Evolutionary conservation across 2,113 vertebrate genomes (phyloP), one percentile per base, ranked within the genome.

Genomic region (Hassar affinis): DNA sequence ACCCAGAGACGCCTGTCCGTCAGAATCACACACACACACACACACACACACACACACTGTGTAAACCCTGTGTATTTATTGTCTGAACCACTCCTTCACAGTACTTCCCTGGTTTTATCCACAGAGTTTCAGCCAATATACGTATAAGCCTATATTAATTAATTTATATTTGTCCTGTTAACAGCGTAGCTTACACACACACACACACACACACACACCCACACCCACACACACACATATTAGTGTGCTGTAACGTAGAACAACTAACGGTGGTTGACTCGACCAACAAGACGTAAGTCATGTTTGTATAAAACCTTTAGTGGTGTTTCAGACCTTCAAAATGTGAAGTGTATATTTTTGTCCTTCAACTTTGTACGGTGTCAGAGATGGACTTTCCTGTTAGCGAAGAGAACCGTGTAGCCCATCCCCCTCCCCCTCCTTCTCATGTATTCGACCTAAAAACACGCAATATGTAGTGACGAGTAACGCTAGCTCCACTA

Each of bases 131-230:
- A 95, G 95, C 94, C 94, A 92, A 93, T 93, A 95, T 99, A n/a
- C n/a, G n/a, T n/a, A 98, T 42, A 98, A 98, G 99, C 98, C 98
- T 99, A 98, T 99, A 98, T 98, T 99, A 99, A 99, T 99, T 99
- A 99, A 99, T 99, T 99, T 99, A 99, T 99, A 97, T 98, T 97
- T 97, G 93, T 97, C 95, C 95, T 96, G 92, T 96, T 98, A 98
- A 98, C 97, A 97, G 97, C 97, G 95, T 84, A 87, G 98, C 97
- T 93, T 96, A 93, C 92, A 94, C 94, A 80, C 78, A 64, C 45
- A 64, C 42, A 22, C 71, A 52, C 71, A 75, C 71, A 75, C 47
- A 74, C 69, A 71, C 52, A 51, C 49, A 35, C 30, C 33, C 25
- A 64, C 45, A 49, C 49, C 33, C 25, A 64, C 45, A 49, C 49